Evolutionary conservation across 92 coral and sea anemone species (phyloP).

Genomic region (Paramuricea clavata): DNA sequence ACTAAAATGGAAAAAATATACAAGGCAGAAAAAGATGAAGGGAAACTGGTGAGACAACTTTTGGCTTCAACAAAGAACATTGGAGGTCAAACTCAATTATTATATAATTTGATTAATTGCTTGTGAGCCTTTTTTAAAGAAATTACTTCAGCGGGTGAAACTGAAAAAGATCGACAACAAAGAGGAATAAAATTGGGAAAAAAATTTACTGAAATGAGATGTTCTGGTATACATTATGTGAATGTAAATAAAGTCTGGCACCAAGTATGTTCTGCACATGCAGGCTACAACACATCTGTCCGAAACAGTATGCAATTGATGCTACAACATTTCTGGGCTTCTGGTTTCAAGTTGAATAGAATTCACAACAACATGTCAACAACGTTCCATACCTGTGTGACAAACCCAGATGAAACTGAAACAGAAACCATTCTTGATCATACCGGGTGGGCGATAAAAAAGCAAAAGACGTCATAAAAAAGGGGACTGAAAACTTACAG

Average conservation of each 20-base stretch:
- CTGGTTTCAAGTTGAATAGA: background rate
- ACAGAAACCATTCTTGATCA: constrained; percentile 28
- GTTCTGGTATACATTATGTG: background rate
- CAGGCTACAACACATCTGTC: background rate
- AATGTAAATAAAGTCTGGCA: background rate
- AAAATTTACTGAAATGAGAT: background rate
- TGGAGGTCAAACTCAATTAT: background rate
- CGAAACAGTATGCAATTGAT: constrained; percentile 7
- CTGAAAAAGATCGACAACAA: background rate
- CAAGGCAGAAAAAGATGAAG: background rate
- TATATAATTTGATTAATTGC: background rate
- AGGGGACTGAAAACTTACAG: background rate
- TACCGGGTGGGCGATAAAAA: constrained; percentile 27
- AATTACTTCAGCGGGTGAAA: background rate
- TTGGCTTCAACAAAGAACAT: background rate
- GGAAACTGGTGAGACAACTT: background rate
- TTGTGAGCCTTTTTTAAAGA: background rate
- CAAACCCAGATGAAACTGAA: background rate
- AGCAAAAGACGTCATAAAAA: background rate
- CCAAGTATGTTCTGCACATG: background rate
- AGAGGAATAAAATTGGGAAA: background rate
- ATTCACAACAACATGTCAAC: background rate
- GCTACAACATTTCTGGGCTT: constrained; percentile 47
- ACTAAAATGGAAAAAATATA: background rate
- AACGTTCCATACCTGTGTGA: background rate